phyloP scores from a whole-genome alignment of 2,888 invertebrate species.

The Lasioglossum marginatum region DNA sequence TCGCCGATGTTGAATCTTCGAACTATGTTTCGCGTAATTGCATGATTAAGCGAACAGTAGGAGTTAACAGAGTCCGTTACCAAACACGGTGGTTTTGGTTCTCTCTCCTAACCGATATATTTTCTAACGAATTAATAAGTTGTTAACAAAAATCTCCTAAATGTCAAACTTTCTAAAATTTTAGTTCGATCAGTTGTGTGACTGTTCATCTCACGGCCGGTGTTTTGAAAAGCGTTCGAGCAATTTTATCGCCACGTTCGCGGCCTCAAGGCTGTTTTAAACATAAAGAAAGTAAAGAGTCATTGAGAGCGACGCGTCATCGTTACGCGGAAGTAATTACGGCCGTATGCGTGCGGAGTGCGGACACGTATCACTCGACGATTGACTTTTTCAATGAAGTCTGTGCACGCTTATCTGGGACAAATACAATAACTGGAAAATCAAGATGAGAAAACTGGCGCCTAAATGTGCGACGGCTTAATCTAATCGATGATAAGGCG shows the following conservation, averaged over 20 bases:
- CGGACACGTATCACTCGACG: not conserved
- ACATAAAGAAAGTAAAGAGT: not conserved
- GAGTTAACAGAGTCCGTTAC: not conserved
- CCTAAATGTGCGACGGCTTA: slow-evolving; percentile 23
- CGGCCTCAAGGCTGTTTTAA: not conserved
- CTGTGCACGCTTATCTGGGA: not conserved
- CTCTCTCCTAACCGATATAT: not conserved
- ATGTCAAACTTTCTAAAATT: not conserved
- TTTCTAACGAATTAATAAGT: not conserved
- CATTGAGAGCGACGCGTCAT: not conserved
- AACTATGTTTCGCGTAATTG: not conserved
- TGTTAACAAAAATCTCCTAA: not conserved
- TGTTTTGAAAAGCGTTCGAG: not conserved
- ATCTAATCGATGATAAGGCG: slow-evolving; percentile 41
- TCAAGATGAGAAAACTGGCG: slow-evolving; percentile 31
- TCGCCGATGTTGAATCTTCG: not conserved
- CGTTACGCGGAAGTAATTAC: slow-evolving; percentile 32
- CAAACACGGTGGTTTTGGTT: not conserved
- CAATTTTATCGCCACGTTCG: not conserved
- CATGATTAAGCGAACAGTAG: not conserved
- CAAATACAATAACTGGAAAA: not conserved
- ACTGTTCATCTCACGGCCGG: not conserved
- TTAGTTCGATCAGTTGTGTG: not conserved
- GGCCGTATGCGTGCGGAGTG: not conserved
- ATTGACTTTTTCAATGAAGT: not conserved